Percentiles rank a stretch among this genome's conserved stretches.
Evolutionary conservation across 2,888 invertebrate species (phyloP).

Genomic region (Koerneria pararmatus): DNA sequence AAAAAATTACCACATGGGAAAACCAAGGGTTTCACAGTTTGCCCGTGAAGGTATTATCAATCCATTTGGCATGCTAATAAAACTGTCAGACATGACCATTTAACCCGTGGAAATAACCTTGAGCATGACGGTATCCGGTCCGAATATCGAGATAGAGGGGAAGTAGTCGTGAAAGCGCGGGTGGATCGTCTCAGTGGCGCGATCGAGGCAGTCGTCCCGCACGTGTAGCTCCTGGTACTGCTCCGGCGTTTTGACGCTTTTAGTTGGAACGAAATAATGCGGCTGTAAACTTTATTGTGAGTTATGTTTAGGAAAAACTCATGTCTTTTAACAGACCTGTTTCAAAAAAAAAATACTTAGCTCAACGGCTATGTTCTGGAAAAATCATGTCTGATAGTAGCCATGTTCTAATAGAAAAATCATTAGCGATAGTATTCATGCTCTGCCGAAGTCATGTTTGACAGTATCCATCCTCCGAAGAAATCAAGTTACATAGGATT

Average conservation of each 20-base stretch:
- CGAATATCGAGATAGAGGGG: slow-evolving; percentile 43
- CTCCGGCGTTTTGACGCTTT: not conserved
- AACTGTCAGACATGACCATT: not conserved
- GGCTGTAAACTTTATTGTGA: too few relatives aligned
- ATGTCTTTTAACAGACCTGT: too few relatives aligned
- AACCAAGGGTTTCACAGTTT: not conserved
- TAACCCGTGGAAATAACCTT: slow-evolving; percentile 27
- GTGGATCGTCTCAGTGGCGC: slow-evolving; percentile 40
- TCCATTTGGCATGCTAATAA: not conserved
- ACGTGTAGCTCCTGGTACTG: too few relatives aligned
- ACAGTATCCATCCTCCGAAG: too few relatives aligned
- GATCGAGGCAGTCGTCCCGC: slow-evolving; percentile 44
- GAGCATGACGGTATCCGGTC: slow-evolving; percentile 40
- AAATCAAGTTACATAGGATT: too few relatives aligned
- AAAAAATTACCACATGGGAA: not conserved
- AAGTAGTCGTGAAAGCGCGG: slow-evolving; percentile 34
- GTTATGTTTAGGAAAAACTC: too few relatives aligned
- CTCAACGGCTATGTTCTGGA: too few relatives aligned
- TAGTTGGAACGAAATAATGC: slow-evolving; percentile 11
- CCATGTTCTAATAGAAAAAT: too few relatives aligned
- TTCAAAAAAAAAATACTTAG: too few relatives aligned
- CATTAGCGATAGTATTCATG: too few relatives aligned
- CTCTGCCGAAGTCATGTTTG: too few relatives aligned
- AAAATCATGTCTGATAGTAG: too few relatives aligned
- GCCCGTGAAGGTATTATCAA: not conserved